Evolutionary conservation across 2,113 vertebrate genomes (phyloP).

Genomic region (Proteles cristata): DNA sequence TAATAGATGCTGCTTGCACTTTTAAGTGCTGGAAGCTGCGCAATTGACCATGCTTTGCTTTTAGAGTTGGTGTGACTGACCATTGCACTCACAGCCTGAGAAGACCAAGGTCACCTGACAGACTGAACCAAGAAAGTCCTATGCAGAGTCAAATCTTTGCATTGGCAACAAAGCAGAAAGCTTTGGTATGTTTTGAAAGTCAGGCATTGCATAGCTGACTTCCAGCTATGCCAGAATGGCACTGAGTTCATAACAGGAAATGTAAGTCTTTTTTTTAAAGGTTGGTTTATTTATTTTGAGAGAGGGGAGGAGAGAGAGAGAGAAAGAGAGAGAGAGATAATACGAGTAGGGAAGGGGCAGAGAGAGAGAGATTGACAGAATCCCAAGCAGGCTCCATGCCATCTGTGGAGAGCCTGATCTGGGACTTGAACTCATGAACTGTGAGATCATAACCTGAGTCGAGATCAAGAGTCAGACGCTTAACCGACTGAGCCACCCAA

Average conservation of each 20-base stretch:
- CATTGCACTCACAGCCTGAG: background rate
- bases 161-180: slow-evolving; percentile 20
- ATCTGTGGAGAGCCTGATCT: background rate
- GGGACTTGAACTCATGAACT: background rate
- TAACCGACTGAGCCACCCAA: background rate
- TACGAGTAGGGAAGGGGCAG: no score
- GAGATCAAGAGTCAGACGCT: background rate
- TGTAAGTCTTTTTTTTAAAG: background rate
- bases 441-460: background rate
- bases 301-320: no score
- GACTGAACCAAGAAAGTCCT: background rate
- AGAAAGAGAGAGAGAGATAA: no score
- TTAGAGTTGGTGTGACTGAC: background rate
- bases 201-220: background rate
- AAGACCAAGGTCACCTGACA: slow-evolving; percentile 28
- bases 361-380: background rate
- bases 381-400: background rate
- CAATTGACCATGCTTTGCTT: background rate
- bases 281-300: background rate
- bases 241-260: background rate
- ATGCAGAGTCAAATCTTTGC: slow-evolving; percentile 14
- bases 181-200: background rate
- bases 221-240: background rate
- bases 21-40: background rate
- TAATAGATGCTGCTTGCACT: slow-evolving; percentile 10